Evolutionary conservation across 2,797 vertebrate genomes (phyloP), one percentile per base, ranked within the genome.

Genomic region (Crenuchus spilurus): DNA sequence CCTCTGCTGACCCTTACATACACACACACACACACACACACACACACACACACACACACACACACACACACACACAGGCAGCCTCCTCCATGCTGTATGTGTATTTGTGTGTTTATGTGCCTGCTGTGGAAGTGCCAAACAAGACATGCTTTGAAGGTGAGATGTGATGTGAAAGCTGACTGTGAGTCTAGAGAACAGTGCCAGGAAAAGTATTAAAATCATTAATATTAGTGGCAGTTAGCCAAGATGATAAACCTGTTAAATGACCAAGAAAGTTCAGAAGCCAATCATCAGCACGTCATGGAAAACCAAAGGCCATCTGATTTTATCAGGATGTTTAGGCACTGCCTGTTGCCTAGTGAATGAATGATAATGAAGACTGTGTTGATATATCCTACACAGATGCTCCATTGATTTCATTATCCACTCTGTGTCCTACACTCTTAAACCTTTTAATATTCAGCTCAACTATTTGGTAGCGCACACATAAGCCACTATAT

Each of bases 81-180:
- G 52, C 58, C 55, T 24, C 54, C 28, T 61, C 44, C 18, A 10
- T 22, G 14, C 24, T 14, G 10, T 57, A 35, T 65, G 44, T 33
- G 8, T 67, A 46, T 63, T 18, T 46, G 39, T 2, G 41, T 2
- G 70, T 63, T 42, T 31, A 48, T 35, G 20, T 44, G 49, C 41
- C n/a, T 54, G 55, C 41, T 62, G 46, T 75, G 26, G 41, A 54
- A 62, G 37, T 75, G 58, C 60, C 48, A 64, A 62, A 51, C 28
- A 51, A 54, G 30, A 49, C 46, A 2, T 33, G n/a, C 16, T 11
- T 8, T 37, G 31, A 74, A 57, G 42, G 58, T 54, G 42, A 37
- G 42, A 66, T 60, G 72, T 66, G 49, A 39, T 54, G 49, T 51
- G 46, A 42, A 52, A 65, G 18, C 37, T 57, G 31, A 60, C 42